Conservation (phyloP, 1,140 invertebrate species). For the Drosophila nigrodunni region DNA sequence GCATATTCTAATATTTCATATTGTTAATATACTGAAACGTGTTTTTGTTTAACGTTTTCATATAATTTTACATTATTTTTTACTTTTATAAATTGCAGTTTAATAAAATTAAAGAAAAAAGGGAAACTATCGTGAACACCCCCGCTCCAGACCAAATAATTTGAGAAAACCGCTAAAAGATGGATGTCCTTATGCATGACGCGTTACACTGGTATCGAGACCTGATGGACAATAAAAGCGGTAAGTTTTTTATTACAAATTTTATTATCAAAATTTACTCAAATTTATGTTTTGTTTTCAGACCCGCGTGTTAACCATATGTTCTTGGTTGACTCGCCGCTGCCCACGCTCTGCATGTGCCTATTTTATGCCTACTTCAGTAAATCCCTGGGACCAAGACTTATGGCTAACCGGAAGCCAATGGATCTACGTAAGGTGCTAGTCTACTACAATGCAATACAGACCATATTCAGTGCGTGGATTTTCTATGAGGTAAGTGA, state of each 20-base stretch:
- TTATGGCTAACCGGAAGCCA: constrained; percentile 96
- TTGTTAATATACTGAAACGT: too few relatives aligned
- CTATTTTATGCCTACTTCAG: constrained; percentile 94
- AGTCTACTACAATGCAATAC: constrained; percentile 94
- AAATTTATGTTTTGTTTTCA: constrained; percentile 71
- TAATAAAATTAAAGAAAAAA: not conserved
- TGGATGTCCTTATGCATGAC: constrained; percentile 86
- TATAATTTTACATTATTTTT: not conserved
- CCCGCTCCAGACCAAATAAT: not conserved
- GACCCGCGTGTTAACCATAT: constrained; percentile 95
- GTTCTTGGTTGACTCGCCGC: constrained; percentile 96
- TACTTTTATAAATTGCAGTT: not conserved
- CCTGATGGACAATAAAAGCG: constrained; percentile 92
- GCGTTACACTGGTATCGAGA: constrained; percentile 90
- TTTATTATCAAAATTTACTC: not conserved
- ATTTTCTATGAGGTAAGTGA: constrained; percentile 94
- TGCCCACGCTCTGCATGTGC: constrained; percentile 94
- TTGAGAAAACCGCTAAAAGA: constrained; percentile 43
- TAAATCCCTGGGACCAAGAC: constrained; percentile 91
- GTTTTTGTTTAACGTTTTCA: too few relatives aligned
- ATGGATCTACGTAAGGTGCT: constrained; percentile 93
- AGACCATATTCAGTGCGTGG: constrained; percentile 95
- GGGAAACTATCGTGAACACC: too few relatives aligned
- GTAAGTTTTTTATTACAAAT: constrained; percentile 86
- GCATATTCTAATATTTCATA: too few relatives aligned